phyloP scores from a whole-genome alignment of 2,888 invertebrate genomes.

The Aricia artaxerxes region DNA sequence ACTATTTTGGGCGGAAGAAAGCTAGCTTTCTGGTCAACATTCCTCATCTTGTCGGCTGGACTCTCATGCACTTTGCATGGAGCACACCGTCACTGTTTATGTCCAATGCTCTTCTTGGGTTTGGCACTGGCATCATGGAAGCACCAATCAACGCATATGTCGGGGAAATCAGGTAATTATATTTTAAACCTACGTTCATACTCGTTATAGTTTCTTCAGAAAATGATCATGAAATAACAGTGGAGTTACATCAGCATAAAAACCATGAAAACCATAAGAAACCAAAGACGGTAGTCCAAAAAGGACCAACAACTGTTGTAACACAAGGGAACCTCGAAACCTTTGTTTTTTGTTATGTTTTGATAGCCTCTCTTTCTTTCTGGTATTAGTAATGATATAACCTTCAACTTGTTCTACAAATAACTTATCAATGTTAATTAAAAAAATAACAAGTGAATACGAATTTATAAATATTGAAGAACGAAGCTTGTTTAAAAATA shows the following conservation, averaged over 20 bases:
- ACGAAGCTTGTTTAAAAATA: neutral
- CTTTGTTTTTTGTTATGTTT: too few relatives aligned
- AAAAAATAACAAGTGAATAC: neutral
- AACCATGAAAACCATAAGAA: too few relatives aligned
- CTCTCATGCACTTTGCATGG: slow-evolving; percentile 73
- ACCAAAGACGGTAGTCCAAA: too few relatives aligned
- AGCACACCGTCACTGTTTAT: slow-evolving; percentile 69
- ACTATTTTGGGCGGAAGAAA: slow-evolving; percentile 77
- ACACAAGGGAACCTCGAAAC: too few relatives aligned
- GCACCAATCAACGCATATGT: slow-evolving; percentile 81
- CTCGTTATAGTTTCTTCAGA: too few relatives aligned
- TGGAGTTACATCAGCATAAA: too few relatives aligned
- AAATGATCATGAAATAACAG: too few relatives aligned
- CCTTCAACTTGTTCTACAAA: neutral
- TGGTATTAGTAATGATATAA: neutral
- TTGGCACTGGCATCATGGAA: slow-evolving; percentile 81
- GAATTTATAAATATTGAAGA: neutral
- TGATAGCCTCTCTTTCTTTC: too few relatives aligned
- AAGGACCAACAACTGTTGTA: too few relatives aligned
- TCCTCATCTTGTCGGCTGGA: slow-evolving; percentile 79
- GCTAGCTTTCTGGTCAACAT: slow-evolving; percentile 78
- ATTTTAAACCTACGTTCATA: neutral
- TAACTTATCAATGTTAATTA: neutral
- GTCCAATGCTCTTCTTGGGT: slow-evolving; percentile 73
- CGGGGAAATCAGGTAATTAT: slow-evolving; percentile 76